These are phyloP conservation scores for Ascaphus truei DNA, from an alignment of 2,113 vertebrate genomes.

Conservation along the genomic window DNA sequence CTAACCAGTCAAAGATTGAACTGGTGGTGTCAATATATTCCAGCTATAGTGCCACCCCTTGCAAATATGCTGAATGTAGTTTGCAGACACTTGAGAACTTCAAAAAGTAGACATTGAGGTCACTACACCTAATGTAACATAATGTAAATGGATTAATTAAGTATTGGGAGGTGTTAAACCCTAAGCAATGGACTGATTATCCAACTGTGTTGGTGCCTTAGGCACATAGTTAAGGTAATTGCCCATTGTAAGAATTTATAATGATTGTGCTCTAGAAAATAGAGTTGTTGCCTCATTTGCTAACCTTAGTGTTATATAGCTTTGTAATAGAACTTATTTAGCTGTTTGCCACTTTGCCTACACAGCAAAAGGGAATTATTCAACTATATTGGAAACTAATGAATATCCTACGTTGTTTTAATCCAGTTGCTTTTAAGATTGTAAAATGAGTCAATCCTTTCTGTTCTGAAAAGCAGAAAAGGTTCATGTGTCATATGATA, in stretches of 20 bases:
- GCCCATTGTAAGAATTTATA: slow-evolving; percentile 42
- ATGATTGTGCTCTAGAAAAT: slow-evolving; percentile 45
- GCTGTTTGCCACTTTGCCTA: slow-evolving; percentile 49
- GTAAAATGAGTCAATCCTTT: too few relatives aligned
- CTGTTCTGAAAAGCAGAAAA: too few relatives aligned
- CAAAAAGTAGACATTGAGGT: slow-evolving; percentile 19
- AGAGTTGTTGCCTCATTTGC: slow-evolving; percentile 44
- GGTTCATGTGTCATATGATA: too few relatives aligned
- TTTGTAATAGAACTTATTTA: slow-evolving; percentile 29
- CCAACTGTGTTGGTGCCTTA: slow-evolving; percentile 41
- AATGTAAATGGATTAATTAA: slow-evolving; percentile 45
- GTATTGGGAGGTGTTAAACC: slow-evolving; percentile 37
- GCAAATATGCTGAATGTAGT: neutral
- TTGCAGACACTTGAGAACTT: slow-evolving; percentile 5
- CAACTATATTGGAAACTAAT: slow-evolving; percentile 43
- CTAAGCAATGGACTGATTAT: slow-evolving; percentile 43
- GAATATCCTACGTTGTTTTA: slow-evolving; percentile 28
- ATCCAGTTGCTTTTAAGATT: neutral
- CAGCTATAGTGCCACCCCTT: too few relatives aligned
- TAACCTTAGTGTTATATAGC: slow-evolving; percentile 41
- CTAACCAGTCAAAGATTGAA: too few relatives aligned
- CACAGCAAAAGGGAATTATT: slow-evolving; percentile 41
- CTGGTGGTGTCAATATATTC: too few relatives aligned
- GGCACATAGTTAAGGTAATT: slow-evolving; percentile 53
- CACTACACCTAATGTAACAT: slow-evolving; percentile 20